phyloP scores from a whole-genome alignment of 92 coral and sea anemone species.

The Bergia puertoricense region DNA sequence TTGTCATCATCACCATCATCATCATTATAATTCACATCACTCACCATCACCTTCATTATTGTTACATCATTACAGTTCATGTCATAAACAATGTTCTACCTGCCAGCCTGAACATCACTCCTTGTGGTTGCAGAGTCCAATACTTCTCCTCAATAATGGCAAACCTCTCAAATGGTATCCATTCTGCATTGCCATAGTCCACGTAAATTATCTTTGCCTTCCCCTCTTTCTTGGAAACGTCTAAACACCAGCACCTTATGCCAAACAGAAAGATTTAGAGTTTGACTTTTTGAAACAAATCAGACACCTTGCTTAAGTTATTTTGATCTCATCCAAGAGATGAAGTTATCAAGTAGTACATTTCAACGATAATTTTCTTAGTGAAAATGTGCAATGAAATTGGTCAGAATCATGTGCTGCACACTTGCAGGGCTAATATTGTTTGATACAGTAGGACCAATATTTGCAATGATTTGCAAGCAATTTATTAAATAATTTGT shows the following conservation, averaged over 20 bases:
- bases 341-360: no score
- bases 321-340: no score
- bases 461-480: no score
- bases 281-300: background rate
- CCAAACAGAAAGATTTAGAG: background rate
- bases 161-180: slow-evolving; percentile 73
- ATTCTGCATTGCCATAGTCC: slow-evolving; percentile 92
- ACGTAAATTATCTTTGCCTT: slow-evolving; percentile 68
- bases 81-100: slow-evolving; percentile 38
- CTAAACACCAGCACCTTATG: slow-evolving; percentile 76
- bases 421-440: no score
- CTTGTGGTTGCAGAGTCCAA: slow-evolving; percentile 81
- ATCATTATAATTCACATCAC: background rate
- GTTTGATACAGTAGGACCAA: no score
- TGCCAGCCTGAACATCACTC: slow-evolving; percentile 71
- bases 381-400: no score
- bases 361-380: no score
- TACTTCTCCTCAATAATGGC: slow-evolving; percentile 50
- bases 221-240: slow-evolving; percentile 51
- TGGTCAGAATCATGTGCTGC: no score
- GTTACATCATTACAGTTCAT: background rate
- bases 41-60: no score
- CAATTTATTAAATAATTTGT: no score
- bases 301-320: no score
- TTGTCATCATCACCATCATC: no score